Base-by-base conservation (phyloP, 2,888 invertebrate genomes). In the Limulus polyphemus region DNA sequence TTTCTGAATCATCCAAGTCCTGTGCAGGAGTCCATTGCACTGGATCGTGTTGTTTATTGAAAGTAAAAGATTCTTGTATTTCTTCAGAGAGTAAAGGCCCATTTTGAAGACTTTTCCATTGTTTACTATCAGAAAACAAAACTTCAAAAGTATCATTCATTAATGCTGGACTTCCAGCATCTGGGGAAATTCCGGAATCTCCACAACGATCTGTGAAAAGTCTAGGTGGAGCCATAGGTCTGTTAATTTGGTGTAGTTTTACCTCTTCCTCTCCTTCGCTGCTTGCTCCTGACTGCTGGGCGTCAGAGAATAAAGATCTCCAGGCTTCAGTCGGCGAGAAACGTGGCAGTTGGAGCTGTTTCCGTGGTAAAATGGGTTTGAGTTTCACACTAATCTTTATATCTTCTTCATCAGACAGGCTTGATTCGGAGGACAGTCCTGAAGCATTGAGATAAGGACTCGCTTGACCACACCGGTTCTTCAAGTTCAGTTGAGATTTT, bases 291-390 rank as follows among this genome's bases (percentile, higher is more conserved):
- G 32, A 32, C 7, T 32, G 32, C 3, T 32, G 32, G 3, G 7
- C 32, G 48, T 66, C 66, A 11, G 65, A 63, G 14, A 57, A 59
- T n/a, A 73, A 79, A 57, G 86, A 83, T 65, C 85, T 81, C 90
- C 90, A 90, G 0, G 90, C 90, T 0, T 87, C 84, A 0, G 86
- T 83, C 0, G 90, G 90, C 1, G 88, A 89, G 77, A 90, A 90
- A 62, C 87, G 78, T 0, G 89, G 87, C 59, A 87, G 83, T 67
- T 86, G 84, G 47, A 85, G 79, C 71, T 85, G 85, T 68, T 88
- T 85, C 73, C 87, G 86, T 1, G 90, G 90, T 67, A 90, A 73
- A 0, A 86, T 88, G 0, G 90, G 89, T 0, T 88, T 81, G 62
- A 90, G 77, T 64, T 85, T 83, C 59, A 90, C 76, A 46, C 85